Base-by-base conservation (phyloP, 2,113 vertebrate species). In the Podarcis muralis region DNA sequence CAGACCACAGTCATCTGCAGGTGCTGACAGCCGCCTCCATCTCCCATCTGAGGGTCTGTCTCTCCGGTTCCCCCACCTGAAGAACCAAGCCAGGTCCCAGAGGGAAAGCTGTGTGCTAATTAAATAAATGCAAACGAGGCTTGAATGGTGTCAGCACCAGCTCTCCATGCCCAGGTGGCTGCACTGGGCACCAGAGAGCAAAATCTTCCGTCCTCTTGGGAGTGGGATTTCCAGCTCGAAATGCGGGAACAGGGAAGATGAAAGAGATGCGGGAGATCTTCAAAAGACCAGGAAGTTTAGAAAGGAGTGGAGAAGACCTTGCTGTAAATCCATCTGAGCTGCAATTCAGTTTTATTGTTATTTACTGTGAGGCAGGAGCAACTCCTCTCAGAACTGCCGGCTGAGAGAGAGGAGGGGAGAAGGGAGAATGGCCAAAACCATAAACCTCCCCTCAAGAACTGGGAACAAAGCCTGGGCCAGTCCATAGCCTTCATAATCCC, bases 71-170 rank as follows among this genome's bases (percentile, higher is more conserved):
- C 2, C 0, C 85, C 85, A 68, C n/a, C 80, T 37, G 3, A 85
- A 93, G 89, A 93, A 95, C 88, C 16, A 0, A 90, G 89, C 57
- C 92, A 92, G 92, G 84, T 90, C 93, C 80, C 92, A 93, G 92
- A 85, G 95, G 20, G 30, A 96, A 91, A 88, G 83, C 89, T 32
- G 1, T 88, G 88, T 90, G 92, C 93, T 94, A 94, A 95, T 93
- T 94, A 92, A 94, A 94, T 93, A 93, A 94, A 94, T 89, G 90
- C 66, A 93, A 95, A 94, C 92, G 92, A 93, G 92, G 85, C 93
- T 90, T 4, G 20, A 11, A 92, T 88, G 95, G 93, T 27, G 83
- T 1, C 59, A 15, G 5, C 35, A 18, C 35, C n/a, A 35, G n/a
- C 57, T 27, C 57, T 62, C 30, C 20, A 32, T 35, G 57, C n/a